These are phyloP conservation scores for Ptychobarbus kaznakovi DNA, from an alignment of 2,797 vertebrate species.

Conservation along the genomic window DNA sequence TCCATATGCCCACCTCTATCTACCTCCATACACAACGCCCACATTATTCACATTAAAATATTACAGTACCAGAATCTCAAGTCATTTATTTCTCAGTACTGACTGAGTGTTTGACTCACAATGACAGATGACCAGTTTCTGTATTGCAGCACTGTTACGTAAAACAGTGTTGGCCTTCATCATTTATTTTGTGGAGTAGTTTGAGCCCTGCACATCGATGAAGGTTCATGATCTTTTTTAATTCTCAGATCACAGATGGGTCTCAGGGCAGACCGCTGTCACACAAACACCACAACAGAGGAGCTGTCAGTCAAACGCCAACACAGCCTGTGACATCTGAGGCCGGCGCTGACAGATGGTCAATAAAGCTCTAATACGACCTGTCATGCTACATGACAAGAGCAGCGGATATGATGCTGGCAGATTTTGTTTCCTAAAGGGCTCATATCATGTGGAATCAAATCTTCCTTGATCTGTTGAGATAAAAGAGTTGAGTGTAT, in stretches of 20 bases:
- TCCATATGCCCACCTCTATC: not conserved
- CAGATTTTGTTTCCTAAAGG: slow-evolving; percentile 40
- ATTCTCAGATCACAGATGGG: slow-evolving; percentile 32
- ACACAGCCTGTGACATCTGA: slow-evolving; percentile 29
- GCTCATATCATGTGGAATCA: slow-evolving; percentile 34
- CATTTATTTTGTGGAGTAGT: not conserved
- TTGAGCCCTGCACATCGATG: not conserved
- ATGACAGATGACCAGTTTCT: not conserved
- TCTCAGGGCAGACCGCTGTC: slow-evolving; percentile 33
- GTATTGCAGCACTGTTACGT: not conserved
- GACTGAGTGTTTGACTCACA: not conserved
- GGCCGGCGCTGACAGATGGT: slow-evolving; percentile 55
- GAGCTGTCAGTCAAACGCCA: slow-evolving; percentile 49
- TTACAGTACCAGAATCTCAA: not conserved
- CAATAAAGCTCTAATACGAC: slow-evolving; percentile 55
- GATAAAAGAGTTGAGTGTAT: slow-evolving; percentile 3
- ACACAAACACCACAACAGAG: slow-evolving; percentile 45
- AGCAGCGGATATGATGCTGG: slow-evolving; percentile 44
- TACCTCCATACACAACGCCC: not conserved
- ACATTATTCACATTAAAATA: not conserved
- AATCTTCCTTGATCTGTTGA: slow-evolving; percentile 18
- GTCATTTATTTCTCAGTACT: not conserved
- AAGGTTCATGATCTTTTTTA: slow-evolving; percentile 25
- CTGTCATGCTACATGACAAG: slow-evolving; percentile 56
- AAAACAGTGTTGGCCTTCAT: not conserved